Evolutionary conservation across 2,888 invertebrate genomes (phyloP), one percentile per base, ranked within the genome.

Genomic region (Dexiosoma caninum): DNA sequence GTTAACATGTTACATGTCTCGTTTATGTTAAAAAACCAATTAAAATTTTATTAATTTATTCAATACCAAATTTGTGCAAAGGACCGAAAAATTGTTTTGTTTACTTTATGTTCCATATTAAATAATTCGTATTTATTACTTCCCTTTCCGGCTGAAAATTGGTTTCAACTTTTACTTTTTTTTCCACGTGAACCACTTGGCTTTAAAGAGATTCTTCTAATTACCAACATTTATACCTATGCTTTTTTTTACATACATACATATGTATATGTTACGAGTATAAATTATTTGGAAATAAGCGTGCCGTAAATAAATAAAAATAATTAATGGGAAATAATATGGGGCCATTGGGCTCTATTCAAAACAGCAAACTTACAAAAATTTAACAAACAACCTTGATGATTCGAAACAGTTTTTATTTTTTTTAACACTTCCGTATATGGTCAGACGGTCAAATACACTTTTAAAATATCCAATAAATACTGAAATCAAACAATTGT

Each of bases 351-450:
- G 35, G 57, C 35, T 46, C 27, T 32, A 46, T 62, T 46, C 32
- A 21, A 51, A 19, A 12, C 23, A 30, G n/a, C 32, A 5, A 57
- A 49, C 16, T 44, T 21, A 19, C 3, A 75, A 12, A 32, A 66
- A 40, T 46, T 37, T 19, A 19, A 49, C 21, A 16, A 32, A 53
- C 46, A 80, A 80, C 76, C 80, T 81, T 77, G 72, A 67, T 81
- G 57, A 30, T 72, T 67, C 35, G 9, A 35, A 55, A 76, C 64
- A 51, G 42, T 57, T 49, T 55, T 60, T 49, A 27, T 27, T 3
- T 27, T 27, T 57, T 46, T 75, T 16, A 30, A 12, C 55, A 74
- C 69, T 81, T 81, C 81, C 81, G 81, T 81, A 77, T 35, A 69
- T 77, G 69, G 72, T 35, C 37, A 57, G 44, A 69, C 6, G 46